Percentiles rank a stretch among this genome's conserved stretches.
Evolutionary conservation across 2,113 vertebrate species (phyloP).

Genomic region (Tichodroma muraria): DNA sequence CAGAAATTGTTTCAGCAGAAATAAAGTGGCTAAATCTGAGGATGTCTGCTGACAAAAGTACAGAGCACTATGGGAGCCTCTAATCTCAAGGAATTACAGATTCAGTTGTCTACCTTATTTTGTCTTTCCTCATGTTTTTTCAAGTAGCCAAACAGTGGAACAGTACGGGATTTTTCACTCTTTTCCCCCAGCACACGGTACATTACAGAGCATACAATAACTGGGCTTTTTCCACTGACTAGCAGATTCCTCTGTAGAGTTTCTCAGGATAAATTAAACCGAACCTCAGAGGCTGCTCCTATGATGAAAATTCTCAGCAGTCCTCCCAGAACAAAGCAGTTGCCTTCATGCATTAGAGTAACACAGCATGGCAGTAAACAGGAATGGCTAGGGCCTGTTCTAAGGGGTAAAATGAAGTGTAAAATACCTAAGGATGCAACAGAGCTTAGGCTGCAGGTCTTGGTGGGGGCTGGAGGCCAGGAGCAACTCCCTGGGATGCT

Average conservation of each 20-base stretch:
- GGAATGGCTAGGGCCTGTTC: not conserved
- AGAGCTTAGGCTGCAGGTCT: not conserved
- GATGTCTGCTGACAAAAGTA: not conserved
- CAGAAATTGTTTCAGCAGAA: not conserved
- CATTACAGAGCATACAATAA: not conserved
- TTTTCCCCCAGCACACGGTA: not conserved
- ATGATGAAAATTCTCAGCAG: not conserved
- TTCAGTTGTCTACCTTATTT: not conserved
- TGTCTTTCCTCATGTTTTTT: not conserved
- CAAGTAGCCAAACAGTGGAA: not conserved
- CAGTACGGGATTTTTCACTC: not conserved
- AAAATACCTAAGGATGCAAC: not conserved
- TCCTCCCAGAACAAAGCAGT: not conserved
- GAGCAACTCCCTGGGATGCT: not conserved
- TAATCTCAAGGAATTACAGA: not conserved
- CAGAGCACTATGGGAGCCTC: not conserved
- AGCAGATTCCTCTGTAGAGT: not conserved
- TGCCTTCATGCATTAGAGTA: not conserved
- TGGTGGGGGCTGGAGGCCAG: not conserved
- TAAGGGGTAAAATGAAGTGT: not conserved
- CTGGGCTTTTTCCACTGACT: not conserved
- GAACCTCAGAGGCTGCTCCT: not conserved
- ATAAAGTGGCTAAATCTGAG: not conserved
- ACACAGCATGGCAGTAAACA: not conserved
- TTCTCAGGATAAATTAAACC: not conserved